Conservation (phyloP, 2,113 vertebrate genomes). For the Grammomys dolichurus region DNA sequence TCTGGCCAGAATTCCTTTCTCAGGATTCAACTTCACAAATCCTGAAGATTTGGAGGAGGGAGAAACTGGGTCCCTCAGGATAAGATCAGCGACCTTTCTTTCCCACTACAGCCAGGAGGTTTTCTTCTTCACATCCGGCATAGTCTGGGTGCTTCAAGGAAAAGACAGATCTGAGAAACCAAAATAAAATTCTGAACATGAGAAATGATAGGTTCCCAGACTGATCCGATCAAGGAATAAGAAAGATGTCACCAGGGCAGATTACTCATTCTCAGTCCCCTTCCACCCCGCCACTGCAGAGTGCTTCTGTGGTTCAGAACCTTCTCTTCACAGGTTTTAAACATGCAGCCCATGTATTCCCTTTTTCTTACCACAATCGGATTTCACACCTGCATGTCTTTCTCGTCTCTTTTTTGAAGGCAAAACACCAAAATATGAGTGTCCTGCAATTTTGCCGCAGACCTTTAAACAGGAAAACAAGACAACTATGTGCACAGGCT, state of each 20-base stretch:
- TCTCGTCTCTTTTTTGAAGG: constrained; percentile 19
- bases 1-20: background rate
- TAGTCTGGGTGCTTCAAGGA: background rate
- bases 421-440: constrained; percentile 1
- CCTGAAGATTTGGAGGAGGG: background rate
- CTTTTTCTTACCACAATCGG: constrained; percentile 38
- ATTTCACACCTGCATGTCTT: constrained; percentile 8
- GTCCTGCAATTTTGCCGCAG: background rate
- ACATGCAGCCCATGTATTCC: background rate
- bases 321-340: constrained; percentile 37
- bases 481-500: background rate
- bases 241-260: background rate
- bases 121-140: background rate
- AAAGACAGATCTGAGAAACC: background rate
- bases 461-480: background rate
- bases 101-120: background rate
- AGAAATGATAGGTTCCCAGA: background rate
- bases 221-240: background rate
- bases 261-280: background rate
- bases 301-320: background rate
- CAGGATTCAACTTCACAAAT: background rate
- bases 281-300: background rate
- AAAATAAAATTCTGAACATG: background rate
- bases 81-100: background rate
- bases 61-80: background rate